phyloP scores from a whole-genome alignment of 2,113 vertebrate genomes.

The Hucho hucho region DNA sequence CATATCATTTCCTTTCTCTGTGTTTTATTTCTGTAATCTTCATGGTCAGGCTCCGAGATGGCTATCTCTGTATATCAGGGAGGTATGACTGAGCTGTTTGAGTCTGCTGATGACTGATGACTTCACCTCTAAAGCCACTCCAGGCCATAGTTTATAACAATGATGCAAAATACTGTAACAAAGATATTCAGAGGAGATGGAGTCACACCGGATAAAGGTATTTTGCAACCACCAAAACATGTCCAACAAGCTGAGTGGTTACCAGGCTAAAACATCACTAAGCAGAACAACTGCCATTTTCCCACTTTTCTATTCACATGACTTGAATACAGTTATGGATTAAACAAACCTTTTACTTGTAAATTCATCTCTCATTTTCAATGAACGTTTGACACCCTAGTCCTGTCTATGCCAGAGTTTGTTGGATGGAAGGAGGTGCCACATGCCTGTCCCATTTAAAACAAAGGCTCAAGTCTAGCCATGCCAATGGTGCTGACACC shows the following conservation, averaged over 20 bases:
- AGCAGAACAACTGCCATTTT: background rate
- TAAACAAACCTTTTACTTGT: background rate
- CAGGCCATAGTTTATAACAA: background rate
- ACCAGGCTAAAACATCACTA: background rate
- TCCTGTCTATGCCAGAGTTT: background rate
- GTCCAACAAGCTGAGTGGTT: background rate
- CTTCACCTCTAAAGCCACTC: background rate
- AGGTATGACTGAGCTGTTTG: conserved; percentile 2
- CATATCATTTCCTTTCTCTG: background rate
- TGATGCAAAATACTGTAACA: background rate
- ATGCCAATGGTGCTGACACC: background rate
- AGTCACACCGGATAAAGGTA: background rate
- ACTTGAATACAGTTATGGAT: background rate
- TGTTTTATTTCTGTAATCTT: background rate
- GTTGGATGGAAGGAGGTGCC: background rate
- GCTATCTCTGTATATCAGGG: background rate
- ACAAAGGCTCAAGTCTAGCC: background rate
- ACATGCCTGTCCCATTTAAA: background rate
- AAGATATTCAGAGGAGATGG: background rate
- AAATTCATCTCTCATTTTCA: background rate
- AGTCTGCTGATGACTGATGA: background rate
- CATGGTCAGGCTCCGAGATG: background rate
- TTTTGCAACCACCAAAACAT: background rate
- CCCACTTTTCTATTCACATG: background rate
- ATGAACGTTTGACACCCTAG: background rate